Evolutionary conservation across 2,113 vertebrate genomes (phyloP), one percentile per base, ranked within the genome.

Genomic region (Forbesichthys agassizii): DNA sequence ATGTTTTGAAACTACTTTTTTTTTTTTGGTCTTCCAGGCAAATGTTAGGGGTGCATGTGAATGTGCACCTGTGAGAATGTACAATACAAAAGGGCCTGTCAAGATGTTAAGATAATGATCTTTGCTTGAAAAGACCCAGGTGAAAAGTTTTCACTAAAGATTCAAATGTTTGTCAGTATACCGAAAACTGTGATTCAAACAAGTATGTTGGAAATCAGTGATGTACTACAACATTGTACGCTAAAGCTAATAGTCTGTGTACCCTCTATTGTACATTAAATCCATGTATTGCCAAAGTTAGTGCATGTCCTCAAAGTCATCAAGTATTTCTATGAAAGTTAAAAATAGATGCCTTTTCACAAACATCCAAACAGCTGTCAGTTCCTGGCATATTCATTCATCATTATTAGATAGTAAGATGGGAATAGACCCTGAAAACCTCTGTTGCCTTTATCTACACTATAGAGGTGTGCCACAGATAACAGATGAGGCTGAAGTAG

Each of bases 331-430:
- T 61, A 14, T 42, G 20, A 86, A 88, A 89, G 84, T 85, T 74
- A 14, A 73, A 81, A 87, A 88, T 84, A 74, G 81, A 82, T 64
- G 69, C 67, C 77, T 79, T 47, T 75, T 61, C 14, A 64, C 74
- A 62, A 48, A 79, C 64, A 53, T 89, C 83, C 82, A 86, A 92
- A 90, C 92, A 93, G 86, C 90, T 92, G 90, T 94, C 92, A 91
- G 86, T 90, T 90, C 36, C 54, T 47, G 27, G 78, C 75, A 53
- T 73, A 84, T 88, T 86, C 90, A 93, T 93, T 92, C 85, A 92
- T 93, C 92, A 93, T 90, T 90, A 91, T 93, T 93, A 92, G 86
- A 88, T 88, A 86, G 90, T 91, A 92, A 89, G 85, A 77, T 75
- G 85, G 84, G 86, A 90, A 88, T 80, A 84, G 86, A 80, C 89